Base-by-base conservation (phyloP, 1,140 invertebrate genomes). In the Lordiphosa collinella region DNA sequence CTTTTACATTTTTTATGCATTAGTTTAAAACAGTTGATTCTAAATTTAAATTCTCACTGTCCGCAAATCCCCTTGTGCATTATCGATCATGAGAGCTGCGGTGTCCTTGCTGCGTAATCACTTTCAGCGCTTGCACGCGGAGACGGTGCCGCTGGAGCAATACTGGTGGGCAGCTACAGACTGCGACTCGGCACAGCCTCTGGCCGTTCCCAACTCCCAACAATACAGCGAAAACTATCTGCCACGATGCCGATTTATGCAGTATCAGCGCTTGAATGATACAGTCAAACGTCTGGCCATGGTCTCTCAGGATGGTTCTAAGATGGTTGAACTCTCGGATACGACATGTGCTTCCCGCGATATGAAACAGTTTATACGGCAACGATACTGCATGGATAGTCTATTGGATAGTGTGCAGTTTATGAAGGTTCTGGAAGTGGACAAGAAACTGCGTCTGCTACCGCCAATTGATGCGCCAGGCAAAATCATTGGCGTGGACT, bases 401-500 rank as follows among this genome's bases (percentile, higher is more conserved):
- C 48, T 87, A 8, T 35, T 79, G 11, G 43, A 62, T 3, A 66
- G 51, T 13, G 47, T 73, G 8, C 22, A 70, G 6, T 68, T 58
- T 25, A 69, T 70, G 61, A 68, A 89, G 13, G 89, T 93, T 22
- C 91, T 38, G 5, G 56, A 82, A 10, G 78, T 82, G 11, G 48
- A 61, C 1, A 25, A 55, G n/a, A 22, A 57, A 40, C 92, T 10
- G 78, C 89, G 29, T 0, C 88, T 94, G 3, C 69, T 94, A 34
- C 89, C 94, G 0, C 94, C 95, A 0, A 90, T 96, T 5, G 91
- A 91, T 13, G 90, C 91, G 12, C 93, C 94, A 47, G 93, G 95
- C 56, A 96, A 96, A 89, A 90, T 96, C 13, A 91, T 93, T 3
- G 95, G 94, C 80, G 91, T 96, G 3, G 94, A 94, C 2, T 91